Conservation (phyloP, 1,140 invertebrate genomes). For the Mercenaria mercenaria region DNA sequence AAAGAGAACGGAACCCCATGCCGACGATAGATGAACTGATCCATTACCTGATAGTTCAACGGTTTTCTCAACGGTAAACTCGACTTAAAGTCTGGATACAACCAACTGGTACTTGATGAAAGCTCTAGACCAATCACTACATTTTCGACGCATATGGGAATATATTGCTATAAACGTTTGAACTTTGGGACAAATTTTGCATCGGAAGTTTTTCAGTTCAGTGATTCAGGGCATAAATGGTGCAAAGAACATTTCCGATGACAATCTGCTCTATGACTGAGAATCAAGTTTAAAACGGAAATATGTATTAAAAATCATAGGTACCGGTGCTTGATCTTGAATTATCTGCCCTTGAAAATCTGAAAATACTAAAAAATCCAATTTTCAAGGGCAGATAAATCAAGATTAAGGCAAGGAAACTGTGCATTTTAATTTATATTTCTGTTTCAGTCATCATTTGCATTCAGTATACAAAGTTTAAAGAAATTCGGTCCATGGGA, state of each 20-base stretch:
- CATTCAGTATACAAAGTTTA: too few relatives aligned
- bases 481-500: too few relatives aligned
- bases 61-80: slow-evolving; percentile 69
- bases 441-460: too few relatives aligned
- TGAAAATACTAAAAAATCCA: too few relatives aligned
- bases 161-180: slow-evolving; percentile 56
- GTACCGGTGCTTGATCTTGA: too few relatives aligned
- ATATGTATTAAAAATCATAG: too few relatives aligned
- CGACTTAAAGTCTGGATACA: slow-evolving; percentile 64
- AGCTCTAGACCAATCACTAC: slow-evolving; percentile 62
- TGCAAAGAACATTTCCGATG: slow-evolving; percentile 70
- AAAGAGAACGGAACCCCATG: slow-evolving; percentile 72
- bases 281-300: too few relatives aligned
- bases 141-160: slow-evolving; percentile 59
- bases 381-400: too few relatives aligned
- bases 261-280: too few relatives aligned
- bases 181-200: slow-evolving; percentile 65
- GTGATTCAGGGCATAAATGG: slow-evolving; percentile 60
- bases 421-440: too few relatives aligned
- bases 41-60: slow-evolving; percentile 66
- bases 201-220: slow-evolving; percentile 54
- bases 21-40: slow-evolving; percentile 79
- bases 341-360: too few relatives aligned
- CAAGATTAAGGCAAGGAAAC: too few relatives aligned
- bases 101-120: slow-evolving; percentile 63